Percentiles rank a stretch among this genome's conserved stretches.
Evolutionary conservation across 1,140 invertebrate species (phyloP).

Genomic region (Lineus longissimus): DNA sequence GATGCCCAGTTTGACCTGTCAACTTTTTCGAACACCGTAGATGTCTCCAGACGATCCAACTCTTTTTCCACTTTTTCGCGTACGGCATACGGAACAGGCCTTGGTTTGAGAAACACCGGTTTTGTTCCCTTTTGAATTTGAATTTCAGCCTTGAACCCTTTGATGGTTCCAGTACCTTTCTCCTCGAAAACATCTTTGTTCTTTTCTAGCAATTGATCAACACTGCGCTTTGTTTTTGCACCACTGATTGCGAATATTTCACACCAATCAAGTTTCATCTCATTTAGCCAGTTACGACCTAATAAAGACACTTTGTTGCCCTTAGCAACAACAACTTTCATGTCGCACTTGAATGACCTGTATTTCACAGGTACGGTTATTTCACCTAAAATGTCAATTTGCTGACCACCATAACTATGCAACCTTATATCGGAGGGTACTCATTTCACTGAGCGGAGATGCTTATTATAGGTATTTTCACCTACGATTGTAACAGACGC

Average conservation of each 20-base stretch:
- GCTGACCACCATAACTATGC: too few species aligned
- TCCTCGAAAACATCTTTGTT: neutral
- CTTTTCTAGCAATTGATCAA: neutral
- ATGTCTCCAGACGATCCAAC: slow-evolving; percentile 40
- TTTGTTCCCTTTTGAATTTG: slow-evolving; percentile 7
- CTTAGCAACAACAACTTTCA: too few species aligned
- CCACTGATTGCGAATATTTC: neutral
- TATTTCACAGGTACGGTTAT: too few species aligned
- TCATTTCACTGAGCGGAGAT: too few species aligned
- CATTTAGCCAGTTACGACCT: slow-evolving; percentile 8
- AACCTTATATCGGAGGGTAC: too few species aligned
- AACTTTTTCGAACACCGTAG: slow-evolving; percentile 47
- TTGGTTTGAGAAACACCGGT: slow-evolving; percentile 21
- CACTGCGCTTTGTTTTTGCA: neutral
- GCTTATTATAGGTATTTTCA: neutral
- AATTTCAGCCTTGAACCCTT: slow-evolving; percentile 18
- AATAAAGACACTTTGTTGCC: slow-evolving; percentile 7
- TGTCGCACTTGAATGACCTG: neutral
- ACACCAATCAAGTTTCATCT: slow-evolving; percentile 7
- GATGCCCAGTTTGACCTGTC: slow-evolving; percentile 38
- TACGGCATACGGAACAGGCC: slow-evolving; percentile 33
- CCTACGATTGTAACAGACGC: neutral
- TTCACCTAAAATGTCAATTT: too few species aligned
- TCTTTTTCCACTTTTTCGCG: slow-evolving; percentile 44
- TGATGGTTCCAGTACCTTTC: slow-evolving; percentile 8